These are phyloP conservation scores for Hoplodrina ambigua DNA, from an alignment of 2,888 invertebrate genomes.

Conservation along the genomic window DNA sequence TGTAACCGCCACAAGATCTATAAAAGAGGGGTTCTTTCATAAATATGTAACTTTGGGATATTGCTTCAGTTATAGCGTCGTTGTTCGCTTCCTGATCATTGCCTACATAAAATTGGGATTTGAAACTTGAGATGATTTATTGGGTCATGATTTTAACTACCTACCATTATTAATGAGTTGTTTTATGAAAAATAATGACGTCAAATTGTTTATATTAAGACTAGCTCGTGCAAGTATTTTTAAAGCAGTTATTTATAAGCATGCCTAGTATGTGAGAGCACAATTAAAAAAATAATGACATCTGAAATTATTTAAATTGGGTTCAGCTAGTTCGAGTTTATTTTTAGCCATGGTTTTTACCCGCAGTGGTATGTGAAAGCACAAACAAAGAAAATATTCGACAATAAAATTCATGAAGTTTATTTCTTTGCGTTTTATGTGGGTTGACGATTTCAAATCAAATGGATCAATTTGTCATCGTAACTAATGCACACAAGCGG, in stretches of 20 bases:
- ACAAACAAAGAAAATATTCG: background rate
- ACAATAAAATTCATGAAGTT: background rate
- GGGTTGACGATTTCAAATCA: constrained; percentile 31
- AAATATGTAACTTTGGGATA: constrained; percentile 80
- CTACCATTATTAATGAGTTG: background rate
- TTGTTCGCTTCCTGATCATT: constrained; percentile 60
- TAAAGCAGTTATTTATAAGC: background rate
- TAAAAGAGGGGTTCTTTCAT: constrained; percentile 78
- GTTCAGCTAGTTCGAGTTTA: too few relatives aligned
- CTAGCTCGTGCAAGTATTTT: background rate
- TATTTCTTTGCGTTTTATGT: background rate
- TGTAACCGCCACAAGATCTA: constrained; percentile 67
- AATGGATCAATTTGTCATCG: constrained; percentile 50
- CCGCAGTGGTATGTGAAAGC: background rate
- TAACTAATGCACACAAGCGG: constrained; percentile 41
- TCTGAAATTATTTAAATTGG: too few relatives aligned
- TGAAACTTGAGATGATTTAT: constrained; percentile 57
- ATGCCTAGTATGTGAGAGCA: background rate
- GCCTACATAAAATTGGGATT: constrained; percentile 70
- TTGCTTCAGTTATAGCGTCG: constrained; percentile 74
- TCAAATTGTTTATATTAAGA: too few relatives aligned
- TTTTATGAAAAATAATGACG: background rate
- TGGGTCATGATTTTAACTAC: constrained; percentile 37
- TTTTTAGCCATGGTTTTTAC: background rate
- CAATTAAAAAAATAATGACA: background rate